Conservation (phyloP, 2,113 vertebrate species). For the Odobenus rosmarus region DNA sequence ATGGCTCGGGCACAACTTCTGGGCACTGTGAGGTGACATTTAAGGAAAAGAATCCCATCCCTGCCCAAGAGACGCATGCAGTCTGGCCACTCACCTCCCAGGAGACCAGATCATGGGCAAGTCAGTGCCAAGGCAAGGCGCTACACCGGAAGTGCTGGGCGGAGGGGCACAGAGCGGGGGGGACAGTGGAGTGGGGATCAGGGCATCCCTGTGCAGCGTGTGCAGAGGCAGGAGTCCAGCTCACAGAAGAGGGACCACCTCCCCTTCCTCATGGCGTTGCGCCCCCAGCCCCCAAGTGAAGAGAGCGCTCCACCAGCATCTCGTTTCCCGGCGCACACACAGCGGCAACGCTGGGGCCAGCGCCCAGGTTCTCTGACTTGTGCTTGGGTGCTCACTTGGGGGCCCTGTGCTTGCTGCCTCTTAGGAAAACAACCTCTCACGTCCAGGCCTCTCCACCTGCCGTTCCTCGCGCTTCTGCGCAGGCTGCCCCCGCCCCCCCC, state of each 20-base stretch:
- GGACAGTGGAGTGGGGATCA: not conserved
- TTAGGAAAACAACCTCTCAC: not conserved
- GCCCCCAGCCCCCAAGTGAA: not conserved
- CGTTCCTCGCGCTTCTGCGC: not conserved
- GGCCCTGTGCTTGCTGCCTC: not conserved
- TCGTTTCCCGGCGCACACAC: fast-evolving
- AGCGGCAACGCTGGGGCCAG: not conserved
- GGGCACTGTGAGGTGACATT: not conserved
- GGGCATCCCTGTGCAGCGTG: not conserved
- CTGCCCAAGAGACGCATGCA: not conserved
- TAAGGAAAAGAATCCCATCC: not conserved
- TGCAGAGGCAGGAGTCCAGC: not conserved
- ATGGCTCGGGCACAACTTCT: not conserved
- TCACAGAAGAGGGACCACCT: not conserved
- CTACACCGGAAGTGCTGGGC: not conserved
- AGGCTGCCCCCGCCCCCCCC: fast-evolving
- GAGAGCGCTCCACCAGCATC: not conserved
- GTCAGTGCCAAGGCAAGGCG: no score
- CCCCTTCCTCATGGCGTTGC: fast-evolving
- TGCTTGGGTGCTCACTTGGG: no score
- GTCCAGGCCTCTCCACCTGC: not conserved
- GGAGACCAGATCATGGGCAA: not conserved
- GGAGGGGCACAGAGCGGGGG: not conserved
- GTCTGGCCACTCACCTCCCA: not conserved
- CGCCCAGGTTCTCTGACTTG: not conserved